Base-by-base conservation (phyloP, 2,888 invertebrate genomes). In the Bhutanitis thaidina region DNA sequence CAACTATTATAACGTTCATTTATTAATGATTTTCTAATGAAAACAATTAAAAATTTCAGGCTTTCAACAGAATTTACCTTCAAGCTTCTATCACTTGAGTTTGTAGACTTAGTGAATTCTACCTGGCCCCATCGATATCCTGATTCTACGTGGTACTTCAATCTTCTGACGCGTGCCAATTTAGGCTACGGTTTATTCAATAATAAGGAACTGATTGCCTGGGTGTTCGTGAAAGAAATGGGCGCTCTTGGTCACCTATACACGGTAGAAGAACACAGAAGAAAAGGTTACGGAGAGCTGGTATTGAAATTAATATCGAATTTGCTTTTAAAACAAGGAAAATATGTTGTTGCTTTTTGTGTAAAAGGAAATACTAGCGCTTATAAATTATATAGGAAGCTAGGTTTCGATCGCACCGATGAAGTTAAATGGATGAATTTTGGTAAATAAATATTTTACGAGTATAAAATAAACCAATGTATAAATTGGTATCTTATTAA, bases 161-260 rank as follows among this genome's bases (percentile, higher is more conserved):
- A 70, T 41, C 56, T 71, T 0, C 58, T 82, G 8, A 74, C 78
- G 32, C 61, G 68, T 30, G 61, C 66, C n/a, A 68, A 74, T 29
- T 62, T 62, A 2, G 74, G 74, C 0, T 77, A 71, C 34, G 83
- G 79, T 1, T 65, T 84, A 2, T 77, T 65, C 46, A 47, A 61
- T 1, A 57, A 70, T 12, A 43, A 65, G 2, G 57, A 56, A 1
- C 56, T 78, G 3, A 43, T 74, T 7, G 59, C 75, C 1, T 84
- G 82, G 80, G 62, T 71, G 0, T 64, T 73, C 8, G 55, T 80
- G 7, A 76, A 71, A 16, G 78, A 81, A 61, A 62, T 58, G 38
- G 83, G 84, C 1, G 65, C 69, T 1, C 57, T 82, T 0, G 60
- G 69, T 0, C 81, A 84, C 51, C 53, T 82, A 8, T 82, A 69